These are phyloP conservation scores for Cydia fagiglandana DNA, from an alignment of 1,140 invertebrate genomes.

Conservation along the genomic window DNA sequence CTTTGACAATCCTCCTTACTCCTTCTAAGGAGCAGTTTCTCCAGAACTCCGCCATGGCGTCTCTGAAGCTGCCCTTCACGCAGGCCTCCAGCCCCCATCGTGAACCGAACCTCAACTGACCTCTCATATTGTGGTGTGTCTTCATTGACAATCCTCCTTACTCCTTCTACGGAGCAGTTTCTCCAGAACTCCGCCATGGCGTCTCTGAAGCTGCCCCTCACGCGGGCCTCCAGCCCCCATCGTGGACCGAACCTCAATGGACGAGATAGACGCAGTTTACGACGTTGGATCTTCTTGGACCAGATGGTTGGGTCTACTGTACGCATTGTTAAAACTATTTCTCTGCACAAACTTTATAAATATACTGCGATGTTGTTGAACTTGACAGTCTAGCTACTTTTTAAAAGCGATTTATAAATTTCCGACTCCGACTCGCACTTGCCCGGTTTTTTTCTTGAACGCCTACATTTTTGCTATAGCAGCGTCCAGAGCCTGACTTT, in stretches of 20 bases:
- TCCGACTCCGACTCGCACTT: no score
- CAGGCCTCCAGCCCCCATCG: slow-evolving; percentile 35
- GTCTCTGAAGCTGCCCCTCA: slow-evolving; percentile 46
- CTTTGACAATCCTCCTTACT: not conserved
- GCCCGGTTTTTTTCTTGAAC: no score
- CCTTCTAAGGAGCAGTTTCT: slow-evolving; percentile 38
- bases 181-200: slow-evolving; percentile 43
- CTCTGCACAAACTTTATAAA: no score
- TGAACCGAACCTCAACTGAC: not conserved
- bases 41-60: slow-evolving; percentile 45
- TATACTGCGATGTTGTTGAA: no score
- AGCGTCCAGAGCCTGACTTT: no score
- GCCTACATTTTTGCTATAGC: no score
- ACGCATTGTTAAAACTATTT: slow-evolving; percentile 40
- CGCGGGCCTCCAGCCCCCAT: slow-evolving; percentile 38
- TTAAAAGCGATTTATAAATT: no score
- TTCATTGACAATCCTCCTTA: not conserved
- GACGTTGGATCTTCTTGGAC: slow-evolving; percentile 34
- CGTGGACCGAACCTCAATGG: slow-evolving; percentile 33
- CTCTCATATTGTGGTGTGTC: not conserved
- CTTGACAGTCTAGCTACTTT: no score
- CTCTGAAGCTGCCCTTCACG: slow-evolving; percentile 44
- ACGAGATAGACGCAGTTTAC: slow-evolving; percentile 24
- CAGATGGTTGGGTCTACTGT: slow-evolving; percentile 50
- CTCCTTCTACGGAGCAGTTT: slow-evolving; percentile 38